These are phyloP conservation scores for Oplegnathus fasciatus DNA, from an alignment of 2,113 vertebrate genomes.

Conservation along the genomic window DNA sequence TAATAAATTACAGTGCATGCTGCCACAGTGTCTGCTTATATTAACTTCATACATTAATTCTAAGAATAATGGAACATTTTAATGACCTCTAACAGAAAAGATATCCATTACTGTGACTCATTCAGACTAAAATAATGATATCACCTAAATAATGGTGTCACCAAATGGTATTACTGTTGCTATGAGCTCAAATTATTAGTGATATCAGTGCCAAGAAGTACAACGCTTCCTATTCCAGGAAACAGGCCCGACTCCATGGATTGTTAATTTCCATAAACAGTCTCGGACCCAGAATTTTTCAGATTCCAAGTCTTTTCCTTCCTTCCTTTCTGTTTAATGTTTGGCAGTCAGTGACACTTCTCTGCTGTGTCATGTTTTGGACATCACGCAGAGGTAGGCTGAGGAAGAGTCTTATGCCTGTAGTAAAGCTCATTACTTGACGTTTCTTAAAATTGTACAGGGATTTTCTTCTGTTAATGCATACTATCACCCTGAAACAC, in stretches of 20 bases:
- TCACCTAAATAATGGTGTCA: slow-evolving; percentile 41
- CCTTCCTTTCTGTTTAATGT: slow-evolving; percentile 79
- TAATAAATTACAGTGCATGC: background rate
- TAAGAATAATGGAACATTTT: background rate
- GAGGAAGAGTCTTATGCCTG: background rate
- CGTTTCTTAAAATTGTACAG: slow-evolving; percentile 1
- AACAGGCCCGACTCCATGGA: slow-evolving; percentile 69
- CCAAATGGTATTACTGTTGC: slow-evolving; percentile 41
- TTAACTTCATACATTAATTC: background rate
- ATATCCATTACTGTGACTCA: slow-evolving; percentile 24
- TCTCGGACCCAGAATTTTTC: slow-evolving; percentile 74
- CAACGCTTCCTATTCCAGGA: slow-evolving; percentile 77
- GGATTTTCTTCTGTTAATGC: background rate
- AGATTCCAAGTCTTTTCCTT: slow-evolving; percentile 81
- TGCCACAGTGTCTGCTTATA: too few relatives aligned
- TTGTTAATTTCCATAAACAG: slow-evolving; percentile 84
- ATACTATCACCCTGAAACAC: background rate
- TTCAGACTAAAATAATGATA: slow-evolving; percentile 23
- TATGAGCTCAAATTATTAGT: slow-evolving; percentile 65
- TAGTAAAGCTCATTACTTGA: background rate
- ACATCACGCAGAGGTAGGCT: slow-evolving; percentile 28
- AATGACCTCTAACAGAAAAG: background rate
- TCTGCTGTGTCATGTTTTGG: slow-evolving; percentile 57
- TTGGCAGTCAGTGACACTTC: slow-evolving; percentile 50
- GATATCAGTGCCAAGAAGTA: slow-evolving; percentile 58